phyloP scores from a whole-genome alignment of 2,797 vertebrate genomes.

The Gallirallus australis region DNA sequence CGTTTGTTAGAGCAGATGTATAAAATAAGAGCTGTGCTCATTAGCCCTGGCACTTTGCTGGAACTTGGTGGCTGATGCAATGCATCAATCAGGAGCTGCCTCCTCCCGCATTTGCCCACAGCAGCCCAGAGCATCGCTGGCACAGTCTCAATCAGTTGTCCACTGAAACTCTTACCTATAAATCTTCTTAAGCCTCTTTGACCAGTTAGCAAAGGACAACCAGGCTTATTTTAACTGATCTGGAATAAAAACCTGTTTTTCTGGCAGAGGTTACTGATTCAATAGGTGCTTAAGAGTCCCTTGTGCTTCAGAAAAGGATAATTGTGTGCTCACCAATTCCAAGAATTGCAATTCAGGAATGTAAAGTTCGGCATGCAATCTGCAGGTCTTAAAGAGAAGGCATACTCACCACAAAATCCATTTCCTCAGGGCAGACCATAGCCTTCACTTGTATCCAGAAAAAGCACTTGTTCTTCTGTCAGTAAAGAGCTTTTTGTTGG shows the following conservation, averaged over 20 bases:
- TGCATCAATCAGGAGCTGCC: not conserved
- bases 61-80: accelerated
- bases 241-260: not conserved
- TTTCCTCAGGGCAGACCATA: not conserved
- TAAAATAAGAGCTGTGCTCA: not conserved
- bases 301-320: not conserved
- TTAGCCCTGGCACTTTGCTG: not conserved
- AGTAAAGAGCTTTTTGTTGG: not conserved
- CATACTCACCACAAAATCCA: not conserved
- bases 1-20: slow-evolving; percentile 75
- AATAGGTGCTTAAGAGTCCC: not conserved
- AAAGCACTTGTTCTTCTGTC: not conserved
- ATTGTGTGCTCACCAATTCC: not conserved
- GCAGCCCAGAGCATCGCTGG: not conserved
- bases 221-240: not conserved
- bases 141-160: not conserved
- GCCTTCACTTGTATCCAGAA: not conserved
- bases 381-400: not conserved
- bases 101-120: no score
- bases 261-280: not conserved
- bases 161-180: not conserved
- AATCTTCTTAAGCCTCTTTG: not conserved
- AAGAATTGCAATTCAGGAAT: not conserved
- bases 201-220: not conserved
- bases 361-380: not conserved